Evolutionary conservation across 1,140 invertebrate species (phyloP).

Genomic region (Linepithema humile): DNA sequence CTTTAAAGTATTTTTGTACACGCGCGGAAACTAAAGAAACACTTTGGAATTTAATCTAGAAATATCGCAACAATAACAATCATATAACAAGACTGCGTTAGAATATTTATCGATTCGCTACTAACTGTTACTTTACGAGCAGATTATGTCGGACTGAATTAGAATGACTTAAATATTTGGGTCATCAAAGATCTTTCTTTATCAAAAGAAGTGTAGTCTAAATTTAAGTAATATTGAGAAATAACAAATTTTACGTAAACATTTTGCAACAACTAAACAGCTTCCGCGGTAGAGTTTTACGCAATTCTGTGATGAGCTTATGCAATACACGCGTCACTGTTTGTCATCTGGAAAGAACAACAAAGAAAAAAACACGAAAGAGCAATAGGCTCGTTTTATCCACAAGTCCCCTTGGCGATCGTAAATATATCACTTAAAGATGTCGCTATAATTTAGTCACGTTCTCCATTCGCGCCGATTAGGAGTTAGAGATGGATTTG

Average conservation of each 20-base stretch:
- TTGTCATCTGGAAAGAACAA: slow-evolving; percentile 12
- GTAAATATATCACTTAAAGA: slow-evolving; percentile 38
- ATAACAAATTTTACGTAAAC: neutral
- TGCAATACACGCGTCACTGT: neutral
- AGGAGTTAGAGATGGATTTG: neutral
- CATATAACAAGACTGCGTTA: neutral
- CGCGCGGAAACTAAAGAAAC: neutral
- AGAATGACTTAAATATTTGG: neutral
- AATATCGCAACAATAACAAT: neutral
- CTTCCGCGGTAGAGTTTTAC: neutral
- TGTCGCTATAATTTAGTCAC: slow-evolving; percentile 31
- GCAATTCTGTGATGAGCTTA: slow-evolving; percentile 11
- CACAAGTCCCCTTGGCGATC: neutral
- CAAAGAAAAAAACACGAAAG: neutral
- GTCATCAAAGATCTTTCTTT: neutral
- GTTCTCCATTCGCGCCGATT: neutral
- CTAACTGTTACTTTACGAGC: neutral
- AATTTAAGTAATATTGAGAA: neutral
- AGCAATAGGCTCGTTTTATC: slow-evolving; percentile 12
- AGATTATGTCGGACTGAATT: neutral
- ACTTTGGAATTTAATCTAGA: neutral
- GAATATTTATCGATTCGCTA: neutral
- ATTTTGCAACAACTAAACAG: neutral
- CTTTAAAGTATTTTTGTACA: neutral
- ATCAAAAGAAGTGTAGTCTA: neutral